phyloP scores from a whole-genome alignment of 2,113 vertebrate species.

The Sapajus apella region DNA sequence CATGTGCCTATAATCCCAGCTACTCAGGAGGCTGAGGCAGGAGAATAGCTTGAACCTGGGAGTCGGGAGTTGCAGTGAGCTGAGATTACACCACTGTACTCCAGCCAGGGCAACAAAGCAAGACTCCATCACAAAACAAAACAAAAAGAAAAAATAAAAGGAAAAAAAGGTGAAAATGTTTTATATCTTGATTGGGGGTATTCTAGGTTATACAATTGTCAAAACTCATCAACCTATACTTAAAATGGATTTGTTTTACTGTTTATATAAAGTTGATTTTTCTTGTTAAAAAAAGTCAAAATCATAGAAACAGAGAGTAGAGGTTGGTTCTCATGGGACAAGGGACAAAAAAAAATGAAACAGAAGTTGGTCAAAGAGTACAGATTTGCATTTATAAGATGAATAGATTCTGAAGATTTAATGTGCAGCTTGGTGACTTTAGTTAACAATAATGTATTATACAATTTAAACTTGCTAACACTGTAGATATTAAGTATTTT shows the following conservation, averaged over 20 bases:
- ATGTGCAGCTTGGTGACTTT: neutral
- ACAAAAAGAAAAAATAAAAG: too few relatives aligned
- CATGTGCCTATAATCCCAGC: too few relatives aligned
- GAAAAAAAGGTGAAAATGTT: too few relatives aligned
- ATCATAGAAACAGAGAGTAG: neutral
- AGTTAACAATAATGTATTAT: neutral
- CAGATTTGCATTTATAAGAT: neutral
- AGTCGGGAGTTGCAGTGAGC: too few relatives aligned
- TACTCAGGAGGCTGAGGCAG: too few relatives aligned
- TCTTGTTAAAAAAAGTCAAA: too few relatives aligned
- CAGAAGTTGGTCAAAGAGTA: neutral
- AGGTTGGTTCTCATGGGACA: neutral
- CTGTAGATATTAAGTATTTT: neutral
- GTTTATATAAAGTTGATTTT: neutral
- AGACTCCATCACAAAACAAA: too few relatives aligned
- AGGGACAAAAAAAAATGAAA: too few relatives aligned
- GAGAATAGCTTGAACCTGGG: too few relatives aligned
- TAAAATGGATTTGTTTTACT: neutral
- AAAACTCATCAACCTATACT: too few relatives aligned
- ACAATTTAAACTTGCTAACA: neutral
- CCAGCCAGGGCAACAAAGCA: too few relatives aligned
- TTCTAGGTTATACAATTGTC: accelerated
- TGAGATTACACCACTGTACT: too few relatives aligned
- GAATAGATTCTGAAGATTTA: neutral
- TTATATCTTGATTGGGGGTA: accelerated